Percentiles rank a stretch among this genome's conserved stretches.
phyloP scores from a whole-genome alignment of 2,113 vertebrate genomes.

The Bungarus multicinctus region DNA sequence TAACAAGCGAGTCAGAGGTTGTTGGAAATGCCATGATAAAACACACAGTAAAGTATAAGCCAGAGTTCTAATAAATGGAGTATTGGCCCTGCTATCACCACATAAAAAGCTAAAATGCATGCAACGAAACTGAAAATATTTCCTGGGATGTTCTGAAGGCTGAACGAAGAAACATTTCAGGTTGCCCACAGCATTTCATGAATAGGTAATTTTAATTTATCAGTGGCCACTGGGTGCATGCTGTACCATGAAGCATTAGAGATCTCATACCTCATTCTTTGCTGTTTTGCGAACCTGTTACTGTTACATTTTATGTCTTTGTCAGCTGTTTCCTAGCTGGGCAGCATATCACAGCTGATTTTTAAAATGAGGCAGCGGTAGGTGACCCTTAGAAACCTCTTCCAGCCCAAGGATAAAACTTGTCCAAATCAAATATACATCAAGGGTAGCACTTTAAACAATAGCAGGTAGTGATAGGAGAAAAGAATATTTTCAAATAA shows the following conservation, averaged over 20 bases:
- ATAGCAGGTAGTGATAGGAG: background rate
- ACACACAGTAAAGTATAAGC: background rate
- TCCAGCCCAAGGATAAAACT: background rate
- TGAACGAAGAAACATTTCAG: background rate
- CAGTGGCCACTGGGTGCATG: background rate
- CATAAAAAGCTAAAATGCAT: background rate
- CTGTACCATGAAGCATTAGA: background rate
- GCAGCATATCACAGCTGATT: background rate
- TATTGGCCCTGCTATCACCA: background rate
- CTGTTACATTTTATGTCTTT: background rate
- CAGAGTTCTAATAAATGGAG: background rate
- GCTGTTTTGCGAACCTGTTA: background rate
- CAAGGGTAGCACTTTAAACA: background rate
- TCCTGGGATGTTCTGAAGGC: background rate
- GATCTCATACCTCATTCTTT: background rate
- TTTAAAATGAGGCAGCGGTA: background rate
- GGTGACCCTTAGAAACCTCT: background rate
- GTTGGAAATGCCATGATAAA: background rate
- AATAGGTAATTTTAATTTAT: background rate
- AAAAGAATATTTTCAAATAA: background rate
- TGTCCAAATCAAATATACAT: background rate
- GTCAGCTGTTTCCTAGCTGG: background rate
- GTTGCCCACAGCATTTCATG: background rate
- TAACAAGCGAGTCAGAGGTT: background rate
- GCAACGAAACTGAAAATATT: background rate